Conservation (phyloP, 1,140 invertebrate genomes). For the Triops cancriformis region DNA sequence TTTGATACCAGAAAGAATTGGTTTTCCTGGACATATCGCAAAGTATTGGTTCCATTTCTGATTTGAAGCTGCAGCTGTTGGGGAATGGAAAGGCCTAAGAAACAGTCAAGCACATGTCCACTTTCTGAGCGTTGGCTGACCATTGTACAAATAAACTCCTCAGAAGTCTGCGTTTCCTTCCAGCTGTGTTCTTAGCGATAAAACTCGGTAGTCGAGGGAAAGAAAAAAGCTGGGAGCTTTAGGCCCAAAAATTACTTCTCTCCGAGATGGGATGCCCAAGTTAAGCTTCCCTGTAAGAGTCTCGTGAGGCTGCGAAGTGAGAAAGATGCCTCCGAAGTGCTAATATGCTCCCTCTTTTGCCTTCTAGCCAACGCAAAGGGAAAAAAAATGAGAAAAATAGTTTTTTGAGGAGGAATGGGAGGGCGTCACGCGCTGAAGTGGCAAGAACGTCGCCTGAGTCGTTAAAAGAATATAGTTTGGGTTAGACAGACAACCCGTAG, state of each 20-base stretch:
- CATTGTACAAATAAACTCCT: conserved; percentile 1
- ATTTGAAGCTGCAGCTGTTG: background rate
- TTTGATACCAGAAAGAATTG: no score
- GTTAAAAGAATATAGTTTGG: conserved; percentile 7
- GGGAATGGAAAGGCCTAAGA: background rate
- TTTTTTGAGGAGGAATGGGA: background rate
- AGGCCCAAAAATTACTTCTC: background rate
- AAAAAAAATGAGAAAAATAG: background rate
- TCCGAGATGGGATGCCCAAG: background rate
- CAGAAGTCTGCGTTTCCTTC: background rate
- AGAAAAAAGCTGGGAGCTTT: background rate
- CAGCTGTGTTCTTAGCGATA: background rate
- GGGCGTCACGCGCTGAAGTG: background rate
- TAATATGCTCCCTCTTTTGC: background rate
- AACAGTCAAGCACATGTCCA: background rate
- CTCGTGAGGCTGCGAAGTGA: background rate
- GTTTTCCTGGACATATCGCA: background rate
- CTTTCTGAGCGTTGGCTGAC: background rate
- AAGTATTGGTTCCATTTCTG: background rate
- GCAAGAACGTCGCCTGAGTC: background rate
- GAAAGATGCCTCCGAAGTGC: background rate
- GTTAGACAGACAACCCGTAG: background rate
- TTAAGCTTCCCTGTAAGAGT: background rate
- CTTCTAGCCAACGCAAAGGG: background rate
- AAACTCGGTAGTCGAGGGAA: background rate